phyloP scores from a whole-genome alignment of 2,888 invertebrate species.

The Thelaira solivaga region DNA sequence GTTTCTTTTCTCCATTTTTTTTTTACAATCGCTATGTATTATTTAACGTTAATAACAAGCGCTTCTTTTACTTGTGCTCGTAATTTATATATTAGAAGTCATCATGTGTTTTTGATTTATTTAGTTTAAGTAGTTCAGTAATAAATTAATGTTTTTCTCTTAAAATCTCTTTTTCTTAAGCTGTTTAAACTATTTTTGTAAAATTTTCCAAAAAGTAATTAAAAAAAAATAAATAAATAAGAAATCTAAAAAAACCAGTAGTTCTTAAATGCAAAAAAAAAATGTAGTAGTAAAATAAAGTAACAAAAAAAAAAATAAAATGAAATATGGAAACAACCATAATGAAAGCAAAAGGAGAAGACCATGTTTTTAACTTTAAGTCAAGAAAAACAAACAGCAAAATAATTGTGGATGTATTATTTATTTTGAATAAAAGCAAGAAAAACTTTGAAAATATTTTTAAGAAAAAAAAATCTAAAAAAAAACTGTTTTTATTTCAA shows the following conservation, averaged over 20 bases:
- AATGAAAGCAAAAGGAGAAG: conserved; percentile 38
- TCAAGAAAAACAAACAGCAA: conserved; percentile 38
- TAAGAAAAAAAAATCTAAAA: conserved; percentile 35
- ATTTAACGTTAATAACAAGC: conserved; percentile 16
- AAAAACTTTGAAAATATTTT: conserved; percentile 61
- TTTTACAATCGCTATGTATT: background rate
- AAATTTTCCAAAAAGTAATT: conserved; percentile 54
- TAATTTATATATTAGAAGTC: conserved; percentile 41
- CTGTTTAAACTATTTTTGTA: conserved; percentile 61
- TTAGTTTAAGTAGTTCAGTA: conserved; percentile 62
- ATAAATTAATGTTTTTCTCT: conserved; percentile 58
- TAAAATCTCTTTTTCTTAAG: conserved; percentile 48
- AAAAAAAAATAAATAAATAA: conserved; percentile 19
- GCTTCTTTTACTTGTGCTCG: conserved; percentile 36
- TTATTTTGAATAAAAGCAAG: conserved; percentile 62
- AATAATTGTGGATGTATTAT: conserved; percentile 61
- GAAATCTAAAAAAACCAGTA: conserved; percentile 48
- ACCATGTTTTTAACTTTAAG: conserved; percentile 58
- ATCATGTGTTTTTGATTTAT: conserved; percentile 35
- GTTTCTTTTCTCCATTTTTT: background rate
- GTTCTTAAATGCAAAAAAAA: conserved; percentile 57
- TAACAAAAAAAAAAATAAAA: conserved; percentile 27
- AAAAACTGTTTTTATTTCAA: background rate
- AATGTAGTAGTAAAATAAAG: conserved; percentile 56
- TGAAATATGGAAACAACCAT: conserved; percentile 38